Conservation (phyloP, 2,113 vertebrate genomes). For the Melanerpes formicivorus region DNA sequence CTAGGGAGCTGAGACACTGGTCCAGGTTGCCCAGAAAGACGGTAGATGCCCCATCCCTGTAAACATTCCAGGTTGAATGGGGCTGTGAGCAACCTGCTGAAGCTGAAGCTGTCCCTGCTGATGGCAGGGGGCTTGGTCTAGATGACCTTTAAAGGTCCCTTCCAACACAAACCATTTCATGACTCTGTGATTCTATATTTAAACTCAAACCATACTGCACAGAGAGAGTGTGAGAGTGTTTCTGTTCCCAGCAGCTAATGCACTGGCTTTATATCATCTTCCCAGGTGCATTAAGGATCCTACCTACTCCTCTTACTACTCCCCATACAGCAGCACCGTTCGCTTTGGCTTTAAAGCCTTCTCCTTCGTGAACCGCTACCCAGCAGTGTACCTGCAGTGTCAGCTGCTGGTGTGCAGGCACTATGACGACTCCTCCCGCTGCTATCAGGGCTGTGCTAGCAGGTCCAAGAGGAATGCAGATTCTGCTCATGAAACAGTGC, state of each 20-base stretch:
- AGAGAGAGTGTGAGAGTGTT: not conserved
- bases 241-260: not conserved
- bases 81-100: not conserved
- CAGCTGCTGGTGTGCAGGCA: conserved; percentile 79
- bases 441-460: conserved; percentile 75
- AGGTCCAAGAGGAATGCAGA: conserved; percentile 67
- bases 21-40: not conserved
- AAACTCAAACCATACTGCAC: not conserved
- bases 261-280: not conserved
- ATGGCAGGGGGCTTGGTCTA: not conserved
- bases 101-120: too few species aligned
- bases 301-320: conserved; percentile 59
- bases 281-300: conserved; percentile 81
- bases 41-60: not conserved
- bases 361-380: conserved; percentile 74
- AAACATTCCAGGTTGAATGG: not conserved
- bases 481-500: conserved; percentile 40
- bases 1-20: not conserved
- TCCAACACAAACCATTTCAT: not conserved
- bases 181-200: not conserved
- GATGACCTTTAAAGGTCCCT: not conserved
- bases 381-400: conserved; percentile 83
- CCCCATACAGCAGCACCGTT: not conserved
- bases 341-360: conserved; percentile 84
- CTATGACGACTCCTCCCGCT: conserved; percentile 75